These are phyloP conservation scores for Mormyrus proboscirostris DNA, from an alignment of 2,797 vertebrate species.

Conservation along the genomic window DNA sequence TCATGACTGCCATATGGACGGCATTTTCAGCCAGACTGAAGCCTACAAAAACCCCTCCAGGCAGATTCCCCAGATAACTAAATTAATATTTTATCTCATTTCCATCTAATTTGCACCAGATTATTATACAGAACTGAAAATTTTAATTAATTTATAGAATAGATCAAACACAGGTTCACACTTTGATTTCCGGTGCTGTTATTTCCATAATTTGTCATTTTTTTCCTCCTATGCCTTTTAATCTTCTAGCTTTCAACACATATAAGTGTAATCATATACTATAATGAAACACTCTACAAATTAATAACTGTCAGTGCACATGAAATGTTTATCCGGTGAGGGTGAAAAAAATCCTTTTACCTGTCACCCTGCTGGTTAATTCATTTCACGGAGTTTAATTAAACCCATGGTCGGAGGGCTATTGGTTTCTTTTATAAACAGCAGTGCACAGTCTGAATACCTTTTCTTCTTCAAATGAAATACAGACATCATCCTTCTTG, in stretches of 20 bases:
- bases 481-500: slow-evolving; percentile 65
- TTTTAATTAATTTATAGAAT: slow-evolving; percentile 74
- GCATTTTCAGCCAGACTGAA: slow-evolving; percentile 66
- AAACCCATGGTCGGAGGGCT: slow-evolving; percentile 63
- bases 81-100: slow-evolving; percentile 76
- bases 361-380: slow-evolving; percentile 63
- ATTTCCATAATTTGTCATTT: slow-evolving; percentile 57
- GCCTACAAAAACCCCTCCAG: slow-evolving; percentile 61
- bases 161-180: slow-evolving; percentile 70
- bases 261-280: slow-evolving; percentile 42
- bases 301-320: slow-evolving; percentile 56
- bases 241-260: slow-evolving; percentile 46
- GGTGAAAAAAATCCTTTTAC: slow-evolving; percentile 56
- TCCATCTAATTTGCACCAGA: slow-evolving; percentile 73
- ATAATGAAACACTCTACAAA: slow-evolving; percentile 54
- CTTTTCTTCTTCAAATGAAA: slow-evolving; percentile 66
- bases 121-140: slow-evolving; percentile 67
- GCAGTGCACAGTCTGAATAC: slow-evolving; percentile 51
- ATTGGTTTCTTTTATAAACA: slow-evolving; percentile 48
- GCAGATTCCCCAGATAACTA: slow-evolving; percentile 70
- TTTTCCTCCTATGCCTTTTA: slow-evolving; percentile 44
- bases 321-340: slow-evolving; percentile 56
- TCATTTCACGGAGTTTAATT: slow-evolving; percentile 71
- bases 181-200: slow-evolving; percentile 61
- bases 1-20: slow-evolving; percentile 72